Evolutionary conservation across 2,797 vertebrate genomes (phyloP).

Genomic region (Anolis apletophallus): DNA sequence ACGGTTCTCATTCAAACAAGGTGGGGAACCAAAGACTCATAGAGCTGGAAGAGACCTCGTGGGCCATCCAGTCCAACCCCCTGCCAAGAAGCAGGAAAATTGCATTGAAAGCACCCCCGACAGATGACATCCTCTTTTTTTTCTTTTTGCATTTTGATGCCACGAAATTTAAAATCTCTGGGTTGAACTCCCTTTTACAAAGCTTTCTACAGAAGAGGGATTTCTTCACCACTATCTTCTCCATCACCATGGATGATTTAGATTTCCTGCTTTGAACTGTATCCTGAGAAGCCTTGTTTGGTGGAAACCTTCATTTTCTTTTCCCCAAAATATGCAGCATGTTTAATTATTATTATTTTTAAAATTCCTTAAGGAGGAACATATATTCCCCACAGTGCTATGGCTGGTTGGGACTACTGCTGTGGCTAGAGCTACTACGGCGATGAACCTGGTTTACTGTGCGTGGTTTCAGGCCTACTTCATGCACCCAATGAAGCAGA

Average conservation of each 20-base stretch:
- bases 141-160: not conserved
- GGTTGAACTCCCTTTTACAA: not conserved
- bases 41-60: too few species aligned
- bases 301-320: not conserved
- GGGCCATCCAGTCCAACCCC: too few species aligned
- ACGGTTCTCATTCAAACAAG: not conserved
- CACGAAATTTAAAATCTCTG: not conserved
- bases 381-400: not conserved
- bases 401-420: not conserved
- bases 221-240: not conserved
- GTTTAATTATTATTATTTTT: too few species aligned
- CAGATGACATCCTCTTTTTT: too few species aligned
- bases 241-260: too few species aligned
- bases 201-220: not conserved
- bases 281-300: constrained; percentile 6
- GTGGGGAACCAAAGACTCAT: too few species aligned
- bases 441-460: not conserved
- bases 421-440: not conserved
- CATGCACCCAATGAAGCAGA: not conserved
- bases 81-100: too few species aligned
- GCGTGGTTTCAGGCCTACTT: not conserved
- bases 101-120: too few species aligned
- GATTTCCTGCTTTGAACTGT: not conserved
- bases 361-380: not conserved
- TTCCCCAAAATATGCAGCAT: not conserved